Base-by-base conservation (phyloP, 2,888 invertebrate species). In the Euplexia lucipara region DNA sequence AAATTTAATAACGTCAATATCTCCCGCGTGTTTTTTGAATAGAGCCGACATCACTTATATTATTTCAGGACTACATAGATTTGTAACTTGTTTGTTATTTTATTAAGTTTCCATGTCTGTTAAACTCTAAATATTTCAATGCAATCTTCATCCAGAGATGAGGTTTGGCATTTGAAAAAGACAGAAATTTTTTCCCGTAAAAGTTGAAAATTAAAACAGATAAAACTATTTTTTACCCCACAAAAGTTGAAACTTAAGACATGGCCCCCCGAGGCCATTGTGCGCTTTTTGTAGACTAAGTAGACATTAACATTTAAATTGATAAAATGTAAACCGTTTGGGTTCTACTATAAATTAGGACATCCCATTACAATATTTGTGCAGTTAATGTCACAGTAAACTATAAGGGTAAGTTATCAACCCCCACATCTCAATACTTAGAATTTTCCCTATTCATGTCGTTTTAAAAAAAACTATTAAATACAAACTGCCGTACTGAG, bases 391-490 rank as follows among this genome's bases (percentile, higher is more conserved):
- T 48, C 57, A 44, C 57, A 76, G 63, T 57, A 62, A 58, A 51
- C 22, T 49, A 59, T 47, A 48, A 53, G 65, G 65, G 77, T 39
- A 52, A n/a, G 8, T 30, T 65, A 73, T 76, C 59, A 44, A 56
- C 59, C 73, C 71, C 58, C 45, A 54, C 44, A 74, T 74, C 64
- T 65, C 20, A 41, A 44, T 71, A 34, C 65, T n/a, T 8, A 65
- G 65, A 76, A 76, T 44, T 26, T 26, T 64, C 18, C 26, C 42
- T 51, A 76, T 76, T 70, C 58, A 47, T 52, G 64, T 56, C 71
- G 47, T 60, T 73, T 60, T n/a, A n/a, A 59, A 72, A 77, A 72
- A 71, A 65, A 57, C 72, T 22, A 56, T 77, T 77, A 65, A 65
- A 52, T 60, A 77, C 52, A 65, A 74, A 77, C 35, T 53, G 48